phyloP scores from a whole-genome alignment of 2,113 vertebrate species.

The Alligator mississippiensis region DNA sequence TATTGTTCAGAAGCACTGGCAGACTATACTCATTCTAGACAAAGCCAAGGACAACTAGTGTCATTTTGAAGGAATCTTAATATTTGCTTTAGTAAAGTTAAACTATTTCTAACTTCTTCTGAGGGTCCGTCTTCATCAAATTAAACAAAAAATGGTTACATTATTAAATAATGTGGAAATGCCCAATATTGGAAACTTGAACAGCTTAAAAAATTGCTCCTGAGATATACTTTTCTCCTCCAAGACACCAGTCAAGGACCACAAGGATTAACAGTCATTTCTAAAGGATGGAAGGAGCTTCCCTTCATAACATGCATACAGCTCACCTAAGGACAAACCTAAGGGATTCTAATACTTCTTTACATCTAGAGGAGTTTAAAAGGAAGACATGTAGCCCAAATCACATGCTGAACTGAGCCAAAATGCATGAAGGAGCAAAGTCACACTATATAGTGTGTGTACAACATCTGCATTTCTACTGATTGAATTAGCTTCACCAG shows the following conservation, averaged over 20 bases:
- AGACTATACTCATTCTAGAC: neutral
- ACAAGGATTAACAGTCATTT: neutral
- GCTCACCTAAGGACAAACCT: neutral
- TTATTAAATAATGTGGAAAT: neutral
- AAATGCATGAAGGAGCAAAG: neutral
- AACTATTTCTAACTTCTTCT: neutral
- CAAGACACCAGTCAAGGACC: neutral
- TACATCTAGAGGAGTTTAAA: neutral
- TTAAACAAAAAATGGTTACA: neutral
- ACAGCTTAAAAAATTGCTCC: neutral
- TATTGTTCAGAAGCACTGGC: neutral
- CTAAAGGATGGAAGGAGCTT: neutral
- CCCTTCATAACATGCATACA: rapidly evolving
- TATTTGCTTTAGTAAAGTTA: neutral
- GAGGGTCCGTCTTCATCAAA: neutral
- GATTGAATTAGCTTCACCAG: too few relatives aligned
- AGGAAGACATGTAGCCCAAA: too few relatives aligned
- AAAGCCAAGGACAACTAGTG: neutral
- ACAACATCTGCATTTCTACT: too few relatives aligned
- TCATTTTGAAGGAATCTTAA: neutral
- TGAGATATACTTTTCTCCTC: neutral
- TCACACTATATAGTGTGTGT: too few relatives aligned
- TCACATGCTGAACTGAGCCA: neutral
- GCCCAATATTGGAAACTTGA: neutral
- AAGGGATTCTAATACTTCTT: neutral